Conservation (phyloP, 2,888 invertebrate species). For the Melieria omissa region DNA sequence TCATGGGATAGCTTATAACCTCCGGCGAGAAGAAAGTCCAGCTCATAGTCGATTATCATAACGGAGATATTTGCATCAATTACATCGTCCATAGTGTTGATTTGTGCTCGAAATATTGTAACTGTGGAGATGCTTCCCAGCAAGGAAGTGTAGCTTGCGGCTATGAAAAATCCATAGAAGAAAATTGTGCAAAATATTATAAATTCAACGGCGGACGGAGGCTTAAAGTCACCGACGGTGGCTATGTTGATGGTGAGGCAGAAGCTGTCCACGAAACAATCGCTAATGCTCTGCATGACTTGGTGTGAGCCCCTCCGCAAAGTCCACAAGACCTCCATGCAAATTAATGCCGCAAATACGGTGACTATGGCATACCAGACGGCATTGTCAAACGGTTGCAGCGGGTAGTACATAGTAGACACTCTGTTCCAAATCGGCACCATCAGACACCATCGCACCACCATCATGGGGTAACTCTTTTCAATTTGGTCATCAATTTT, state of each 20-base stretch:
- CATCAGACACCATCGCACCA: slow-evolving; percentile 59
- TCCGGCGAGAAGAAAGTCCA: slow-evolving; percentile 49
- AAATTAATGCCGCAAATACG: slow-evolving; percentile 33
- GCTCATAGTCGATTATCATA: slow-evolving; percentile 59
- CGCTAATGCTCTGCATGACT: not conserved
- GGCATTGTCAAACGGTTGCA: slow-evolving; percentile 52
- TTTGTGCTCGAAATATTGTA: slow-evolving; percentile 54
- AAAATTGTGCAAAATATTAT: slow-evolving; percentile 49
- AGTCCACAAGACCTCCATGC: not conserved
- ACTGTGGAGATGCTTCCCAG: slow-evolving; percentile 58
- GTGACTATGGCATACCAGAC: slow-evolving; percentile 51
- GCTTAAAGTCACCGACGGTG: slow-evolving; percentile 42
- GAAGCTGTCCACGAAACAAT: slow-evolving; percentile 42
- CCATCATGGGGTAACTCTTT: slow-evolving; percentile 55
- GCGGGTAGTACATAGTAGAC: slow-evolving; percentile 51
- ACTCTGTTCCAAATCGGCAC: slow-evolving; percentile 49
- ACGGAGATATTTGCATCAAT: slow-evolving; percentile 51
- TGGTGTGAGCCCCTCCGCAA: slow-evolving; percentile 4
- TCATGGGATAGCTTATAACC: slow-evolving; percentile 40
- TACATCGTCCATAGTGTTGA: slow-evolving; percentile 57
- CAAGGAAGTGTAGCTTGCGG: slow-evolving; percentile 54
- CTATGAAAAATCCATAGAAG: slow-evolving; percentile 54
- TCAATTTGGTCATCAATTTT: slow-evolving; percentile 50
- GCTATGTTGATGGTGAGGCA: slow-evolving; percentile 54
- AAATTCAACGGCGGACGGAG: slow-evolving; percentile 47